Base-by-base conservation (phyloP, 2,113 vertebrate species). In the Cyphomyrus plagiostoma region DNA sequence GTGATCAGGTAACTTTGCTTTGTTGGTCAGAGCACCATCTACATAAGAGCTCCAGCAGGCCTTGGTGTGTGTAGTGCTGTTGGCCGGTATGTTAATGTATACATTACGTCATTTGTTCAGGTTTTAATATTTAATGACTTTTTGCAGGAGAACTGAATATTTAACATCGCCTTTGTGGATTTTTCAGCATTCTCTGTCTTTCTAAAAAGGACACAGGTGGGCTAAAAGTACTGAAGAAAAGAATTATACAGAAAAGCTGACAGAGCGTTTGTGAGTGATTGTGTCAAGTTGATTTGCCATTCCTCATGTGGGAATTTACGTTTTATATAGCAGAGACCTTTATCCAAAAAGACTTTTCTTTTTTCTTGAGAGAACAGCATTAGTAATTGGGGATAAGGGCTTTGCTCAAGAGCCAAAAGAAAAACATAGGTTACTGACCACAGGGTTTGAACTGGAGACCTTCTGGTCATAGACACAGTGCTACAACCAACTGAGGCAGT, bases 1-100 rank as follows among this genome's bases (percentile, higher is more conserved):
- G 48, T 80, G 50, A 83, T 56, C 88, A 80, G 46, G 74, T 84
- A 89, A 58, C 46, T 89, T 46, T 56, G 82, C 88, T 35, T n/a
- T 49, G 11, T 0, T 80, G 88, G 49, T 56, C 52, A 26, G 19
- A 58, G 21, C 52, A 46, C 11, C 35, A 58, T 53, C 77, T 56
- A 45, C 23, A 26, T 5, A 45, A 13, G 26, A 35, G 30, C 52
- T 7, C 85, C n/a, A 2, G 15, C 85, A 26, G 42, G 19, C 48
- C 48, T 80, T 10, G 42, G 19, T 6, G 26, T 83, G 77, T 45
- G 17, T 30, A 56, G 17, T 35, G 23, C 52, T 49, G 26, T 26
- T 49, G 45, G 88, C 50, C 46, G 66, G 19, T 13, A n/a, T 53
- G 42, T 58, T 53, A 53, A 80, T 50, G 2, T 21, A 35, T 45